phyloP scores from a whole-genome alignment of 2,113 vertebrate genomes.

The Charadrius vociferus region DNA sequence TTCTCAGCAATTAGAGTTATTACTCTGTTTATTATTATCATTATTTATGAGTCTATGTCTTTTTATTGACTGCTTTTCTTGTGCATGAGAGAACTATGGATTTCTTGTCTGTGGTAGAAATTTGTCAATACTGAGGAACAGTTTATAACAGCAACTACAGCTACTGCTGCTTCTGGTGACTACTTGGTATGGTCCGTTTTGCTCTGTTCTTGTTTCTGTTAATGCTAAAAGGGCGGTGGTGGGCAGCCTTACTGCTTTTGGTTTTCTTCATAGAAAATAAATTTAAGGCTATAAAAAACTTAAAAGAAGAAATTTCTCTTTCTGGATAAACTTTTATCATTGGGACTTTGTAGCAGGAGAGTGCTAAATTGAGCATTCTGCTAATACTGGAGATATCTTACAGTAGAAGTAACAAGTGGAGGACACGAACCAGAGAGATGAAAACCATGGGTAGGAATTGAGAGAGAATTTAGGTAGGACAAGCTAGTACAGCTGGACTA shows the following conservation, averaged over 20 bases:
- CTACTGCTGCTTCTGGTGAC: neutral
- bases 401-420: neutral
- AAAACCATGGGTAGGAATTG: neutral
- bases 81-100: neutral
- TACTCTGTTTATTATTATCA: neutral
- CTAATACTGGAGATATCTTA: neutral
- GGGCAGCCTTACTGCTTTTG: neutral
- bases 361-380: neutral
- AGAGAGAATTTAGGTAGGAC: neutral
- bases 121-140: neutral
- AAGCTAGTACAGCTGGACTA: neutral
- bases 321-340: neutral
- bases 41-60: neutral
- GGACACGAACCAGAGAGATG: neutral
- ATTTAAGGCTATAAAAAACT: neutral
- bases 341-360: neutral
- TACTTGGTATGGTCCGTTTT: fast-evolving
- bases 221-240: neutral
- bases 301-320: neutral
- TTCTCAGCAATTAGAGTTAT: neutral
- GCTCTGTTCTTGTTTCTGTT: neutral
- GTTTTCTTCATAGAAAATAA: neutral
- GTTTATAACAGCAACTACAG: neutral
- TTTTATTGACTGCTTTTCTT: neutral
- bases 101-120: neutral